Evolutionary conservation across 2,797 vertebrate species (phyloP).

Genomic region (Jordanella pulchra): DNA sequence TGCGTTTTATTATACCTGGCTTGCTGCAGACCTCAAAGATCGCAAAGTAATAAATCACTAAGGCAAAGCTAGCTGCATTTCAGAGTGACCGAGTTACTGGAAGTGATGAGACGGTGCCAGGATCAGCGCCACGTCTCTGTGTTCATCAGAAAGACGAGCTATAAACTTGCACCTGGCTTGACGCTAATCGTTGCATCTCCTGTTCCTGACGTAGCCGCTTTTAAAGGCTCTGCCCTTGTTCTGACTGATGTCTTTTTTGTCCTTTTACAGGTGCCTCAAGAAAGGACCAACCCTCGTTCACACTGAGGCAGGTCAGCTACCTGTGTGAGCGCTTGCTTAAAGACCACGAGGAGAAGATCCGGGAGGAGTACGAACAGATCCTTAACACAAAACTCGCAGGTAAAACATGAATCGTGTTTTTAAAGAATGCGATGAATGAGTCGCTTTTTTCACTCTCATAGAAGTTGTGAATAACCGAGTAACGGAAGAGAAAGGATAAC

Average conservation of each 20-base stretch:
- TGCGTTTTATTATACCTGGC: slow-evolving; percentile 35
- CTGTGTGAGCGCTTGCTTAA: slow-evolving; percentile 91
- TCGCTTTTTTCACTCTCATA: not conserved
- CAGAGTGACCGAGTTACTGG: slow-evolving; percentile 22
- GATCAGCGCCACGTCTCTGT: slow-evolving; percentile 45
- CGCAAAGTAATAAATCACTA: slow-evolving; percentile 30
- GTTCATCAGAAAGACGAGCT: slow-evolving; percentile 26
- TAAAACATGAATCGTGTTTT: slow-evolving; percentile 47
- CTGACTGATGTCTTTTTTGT: slow-evolving; percentile 11
- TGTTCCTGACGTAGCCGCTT: not conserved
- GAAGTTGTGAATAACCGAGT: no score
- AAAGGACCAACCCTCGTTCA: slow-evolving; percentile 92
- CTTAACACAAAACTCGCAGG: slow-evolving; percentile 93
- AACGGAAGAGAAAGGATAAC: not conserved
- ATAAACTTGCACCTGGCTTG: slow-evolving; percentile 34
- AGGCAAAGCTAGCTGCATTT: slow-evolving; percentile 25
- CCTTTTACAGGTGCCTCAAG: slow-evolving; percentile 80
- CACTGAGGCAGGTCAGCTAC: slow-evolving; percentile 90
- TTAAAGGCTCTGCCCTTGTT: slow-evolving; percentile 13
- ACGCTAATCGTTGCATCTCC: not conserved
- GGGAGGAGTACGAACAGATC: slow-evolving; percentile 93
- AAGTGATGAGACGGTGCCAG: slow-evolving; percentile 3
- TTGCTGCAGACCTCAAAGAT: slow-evolving; percentile 39
- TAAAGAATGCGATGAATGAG: not conserved
- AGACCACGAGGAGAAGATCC: slow-evolving; percentile 93